These are phyloP conservation scores for Gasterosteus aculeatus DNA, from an alignment of 2,113 vertebrate species.

Conservation along the genomic window DNA sequence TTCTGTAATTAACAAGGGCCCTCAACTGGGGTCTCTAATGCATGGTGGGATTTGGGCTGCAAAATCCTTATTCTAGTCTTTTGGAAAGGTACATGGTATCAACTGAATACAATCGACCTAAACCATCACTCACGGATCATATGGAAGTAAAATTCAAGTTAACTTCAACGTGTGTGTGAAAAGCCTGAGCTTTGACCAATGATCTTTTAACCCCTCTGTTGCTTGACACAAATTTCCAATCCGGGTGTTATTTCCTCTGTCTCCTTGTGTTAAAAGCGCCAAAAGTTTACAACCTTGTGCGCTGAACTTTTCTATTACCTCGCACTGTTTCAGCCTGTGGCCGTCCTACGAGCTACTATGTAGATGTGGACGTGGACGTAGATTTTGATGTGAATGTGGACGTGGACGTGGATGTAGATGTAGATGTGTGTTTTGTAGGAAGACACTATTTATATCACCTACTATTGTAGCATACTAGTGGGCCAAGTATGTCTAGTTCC, in stretches of 20 bases:
- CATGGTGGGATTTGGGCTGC: not conserved
- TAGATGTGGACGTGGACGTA: too few relatives aligned
- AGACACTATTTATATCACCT: not conserved
- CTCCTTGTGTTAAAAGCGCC: slow-evolving; percentile 32
- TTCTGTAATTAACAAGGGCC: not conserved
- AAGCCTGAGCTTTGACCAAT: not conserved
- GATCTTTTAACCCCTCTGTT: not conserved
- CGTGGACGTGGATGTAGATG: too few relatives aligned
- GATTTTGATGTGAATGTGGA: slow-evolving; percentile 46
- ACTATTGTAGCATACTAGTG: not conserved
- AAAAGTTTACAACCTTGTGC: slow-evolving; percentile 66
- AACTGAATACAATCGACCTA: not conserved
- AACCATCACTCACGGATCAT: not conserved
- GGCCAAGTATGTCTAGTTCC: not conserved
- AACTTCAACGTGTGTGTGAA: not conserved
- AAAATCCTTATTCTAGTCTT: not conserved
- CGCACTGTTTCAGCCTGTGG: slow-evolving; percentile 57
- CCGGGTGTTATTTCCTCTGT: slow-evolving; percentile 42
- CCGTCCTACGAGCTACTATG: slow-evolving; percentile 43
- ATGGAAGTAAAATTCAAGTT: not conserved
- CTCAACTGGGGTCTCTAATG: not conserved
- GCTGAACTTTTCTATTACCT: slow-evolving; percentile 45
- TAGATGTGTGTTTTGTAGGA: slow-evolving; percentile 49
- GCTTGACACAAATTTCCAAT: slow-evolving; percentile 6
- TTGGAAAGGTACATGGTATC: not conserved